Evolutionary conservation across 1,140 invertebrate genomes (phyloP).

Genomic region (Globodera rostochiensis): DNA sequence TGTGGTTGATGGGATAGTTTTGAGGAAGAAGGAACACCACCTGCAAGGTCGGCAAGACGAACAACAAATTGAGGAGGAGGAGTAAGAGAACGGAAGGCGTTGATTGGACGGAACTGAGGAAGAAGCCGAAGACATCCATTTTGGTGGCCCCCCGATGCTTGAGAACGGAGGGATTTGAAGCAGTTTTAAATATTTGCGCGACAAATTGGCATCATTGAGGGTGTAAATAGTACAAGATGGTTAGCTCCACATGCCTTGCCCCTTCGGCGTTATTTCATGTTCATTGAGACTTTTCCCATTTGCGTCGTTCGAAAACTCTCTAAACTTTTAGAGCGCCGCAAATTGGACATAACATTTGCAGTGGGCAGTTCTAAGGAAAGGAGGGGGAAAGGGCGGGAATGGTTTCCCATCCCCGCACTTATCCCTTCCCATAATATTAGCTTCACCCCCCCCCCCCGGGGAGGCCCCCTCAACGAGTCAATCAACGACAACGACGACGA

Average conservation of each 20-base stretch:
- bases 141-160: not conserved
- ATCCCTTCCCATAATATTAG: not conserved
- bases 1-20: not conserved
- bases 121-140: slow-evolving; percentile 9
- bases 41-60: not conserved
- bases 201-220: not conserved
- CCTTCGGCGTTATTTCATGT: too few species aligned
- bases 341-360: too few species aligned
- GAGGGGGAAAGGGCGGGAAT: too few species aligned
- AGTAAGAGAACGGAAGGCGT: not conserved
- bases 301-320: too few species aligned
- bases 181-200: not conserved
- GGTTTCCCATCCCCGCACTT: too few species aligned
- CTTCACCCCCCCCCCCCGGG: not conserved
- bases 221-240: not conserved
- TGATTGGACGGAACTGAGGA: not conserved
- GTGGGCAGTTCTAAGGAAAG: too few species aligned
- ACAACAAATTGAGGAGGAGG: not conserved
- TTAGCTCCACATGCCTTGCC: not conserved
- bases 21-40: not conserved
- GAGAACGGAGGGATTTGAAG: not conserved
- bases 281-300: too few species aligned
- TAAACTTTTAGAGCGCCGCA: too few species aligned
- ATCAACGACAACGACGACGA: not conserved
- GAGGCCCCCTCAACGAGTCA: not conserved